Evolutionary conservation across 1,140 invertebrate species (phyloP).

Genomic region (Oedothorax gibbosus): DNA sequence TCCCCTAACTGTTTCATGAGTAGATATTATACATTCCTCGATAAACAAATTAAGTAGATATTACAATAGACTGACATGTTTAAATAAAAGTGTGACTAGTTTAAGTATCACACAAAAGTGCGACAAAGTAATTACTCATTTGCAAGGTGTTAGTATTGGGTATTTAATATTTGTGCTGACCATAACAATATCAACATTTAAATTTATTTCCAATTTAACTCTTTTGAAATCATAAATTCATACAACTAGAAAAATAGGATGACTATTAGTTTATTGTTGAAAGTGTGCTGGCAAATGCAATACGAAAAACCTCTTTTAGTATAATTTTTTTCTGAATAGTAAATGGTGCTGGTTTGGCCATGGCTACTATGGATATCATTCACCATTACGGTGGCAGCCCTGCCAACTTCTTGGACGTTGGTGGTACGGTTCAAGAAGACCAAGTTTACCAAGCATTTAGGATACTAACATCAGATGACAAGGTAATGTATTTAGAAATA

Average conservation of each 20-base stretch:
- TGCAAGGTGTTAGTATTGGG: too few species aligned
- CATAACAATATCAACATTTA: too few species aligned
- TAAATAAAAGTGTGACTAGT: too few species aligned
- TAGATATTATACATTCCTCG: too few species aligned
- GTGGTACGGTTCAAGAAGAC: slow-evolving; percentile 70
- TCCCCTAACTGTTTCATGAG: too few species aligned
- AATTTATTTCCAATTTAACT: too few species aligned
- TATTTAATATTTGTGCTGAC: too few species aligned
- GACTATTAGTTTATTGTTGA: neutral
- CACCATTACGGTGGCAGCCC: slow-evolving; percentile 70
- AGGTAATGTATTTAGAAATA: slow-evolving; percentile 62
- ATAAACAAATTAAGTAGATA: too few species aligned
- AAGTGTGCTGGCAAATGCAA: neutral
- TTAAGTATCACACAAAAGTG: too few species aligned
- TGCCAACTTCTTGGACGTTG: slow-evolving; percentile 72
- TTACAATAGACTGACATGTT: too few species aligned
- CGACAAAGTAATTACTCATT: too few species aligned
- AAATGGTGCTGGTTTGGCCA: slow-evolving; percentile 72
- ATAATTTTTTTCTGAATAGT: slow-evolving; percentile 64
- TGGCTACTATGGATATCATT: slow-evolving; percentile 71
- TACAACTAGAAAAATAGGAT: neutral
- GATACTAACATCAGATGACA: slow-evolving; percentile 69
- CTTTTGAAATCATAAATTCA: too few species aligned
- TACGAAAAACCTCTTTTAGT: neutral
- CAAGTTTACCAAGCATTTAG: slow-evolving; percentile 71